phyloP scores from a whole-genome alignment of 2,797 vertebrate genomes.

The Propithecus deckenii region DNA sequence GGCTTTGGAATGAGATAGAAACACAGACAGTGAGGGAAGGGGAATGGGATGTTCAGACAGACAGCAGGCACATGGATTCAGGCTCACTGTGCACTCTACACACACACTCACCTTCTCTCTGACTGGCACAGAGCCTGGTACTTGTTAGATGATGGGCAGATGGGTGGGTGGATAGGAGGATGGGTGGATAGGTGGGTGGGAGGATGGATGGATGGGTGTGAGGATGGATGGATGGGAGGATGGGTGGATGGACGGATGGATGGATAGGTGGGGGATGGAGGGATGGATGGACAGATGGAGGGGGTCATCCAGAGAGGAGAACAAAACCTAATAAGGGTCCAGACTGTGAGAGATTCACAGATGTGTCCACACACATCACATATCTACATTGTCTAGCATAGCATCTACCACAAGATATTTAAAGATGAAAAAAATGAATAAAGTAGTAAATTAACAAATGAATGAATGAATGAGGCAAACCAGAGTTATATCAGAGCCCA shows the following conservation, averaged over 20 bases:
- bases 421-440: background rate
- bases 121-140: background rate
- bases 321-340: background rate
- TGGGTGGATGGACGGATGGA: background rate
- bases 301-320: background rate
- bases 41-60: background rate
- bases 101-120: background rate
- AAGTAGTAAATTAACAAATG: background rate
- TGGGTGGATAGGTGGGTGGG: background rate
- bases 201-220: no score
- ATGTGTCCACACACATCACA: background rate
- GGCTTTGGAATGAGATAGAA: conserved; percentile 1
- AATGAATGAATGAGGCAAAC: conserved; percentile 7
- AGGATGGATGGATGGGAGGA: no score
- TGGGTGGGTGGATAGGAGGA: background rate
- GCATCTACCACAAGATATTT: background rate
- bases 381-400: background rate
- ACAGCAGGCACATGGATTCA: background rate
- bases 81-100: background rate
- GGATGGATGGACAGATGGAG: background rate
- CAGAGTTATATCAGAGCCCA: background rate
- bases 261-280: background rate
- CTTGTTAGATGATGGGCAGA: background rate
- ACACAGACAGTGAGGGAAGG: background rate
- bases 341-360: background rate